phyloP scores from a whole-genome alignment of 2,113 vertebrate genomes.

The Girardinichthys multiradiatus region DNA sequence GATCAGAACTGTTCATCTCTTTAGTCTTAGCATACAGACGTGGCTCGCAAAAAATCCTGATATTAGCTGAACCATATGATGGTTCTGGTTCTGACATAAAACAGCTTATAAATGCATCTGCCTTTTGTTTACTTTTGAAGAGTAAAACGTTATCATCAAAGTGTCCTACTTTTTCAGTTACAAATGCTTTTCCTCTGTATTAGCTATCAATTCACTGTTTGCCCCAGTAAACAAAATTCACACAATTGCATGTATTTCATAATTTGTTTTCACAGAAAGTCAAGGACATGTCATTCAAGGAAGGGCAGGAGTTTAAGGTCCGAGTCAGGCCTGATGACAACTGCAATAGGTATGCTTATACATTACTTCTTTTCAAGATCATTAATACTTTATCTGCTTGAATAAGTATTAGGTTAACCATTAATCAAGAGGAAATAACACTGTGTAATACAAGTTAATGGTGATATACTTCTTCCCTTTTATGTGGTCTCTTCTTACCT shows the following conservation, averaged over 20 bases:
- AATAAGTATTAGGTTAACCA: neutral
- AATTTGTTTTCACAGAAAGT: constrained; percentile 59
- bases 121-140: neutral
- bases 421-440: neutral
- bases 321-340: constrained; percentile 53
- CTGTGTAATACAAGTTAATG: neutral
- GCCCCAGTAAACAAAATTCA: neutral
- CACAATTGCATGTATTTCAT: neutral
- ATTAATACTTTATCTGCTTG: neutral
- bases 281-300: constrained; percentile 74
- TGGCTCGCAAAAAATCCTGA: neutral
- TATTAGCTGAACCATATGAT: neutral
- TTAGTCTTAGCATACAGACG: neutral
- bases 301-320: constrained; percentile 78
- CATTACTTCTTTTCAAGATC: neutral
- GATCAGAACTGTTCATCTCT: neutral
- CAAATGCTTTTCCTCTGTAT: neutral
- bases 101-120: neutral
- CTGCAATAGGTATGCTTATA: constrained; percentile 38
- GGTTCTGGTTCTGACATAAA: neutral
- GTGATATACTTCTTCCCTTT: neutral
- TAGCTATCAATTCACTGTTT: neutral
- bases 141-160: too few species aligned
- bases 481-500: neutral
- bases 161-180: too few species aligned